Evolutionary conservation across 2,113 vertebrate genomes (phyloP), one percentile per base, ranked within the genome.

Genomic region (Chiloscyllium plagiosum): DNA sequence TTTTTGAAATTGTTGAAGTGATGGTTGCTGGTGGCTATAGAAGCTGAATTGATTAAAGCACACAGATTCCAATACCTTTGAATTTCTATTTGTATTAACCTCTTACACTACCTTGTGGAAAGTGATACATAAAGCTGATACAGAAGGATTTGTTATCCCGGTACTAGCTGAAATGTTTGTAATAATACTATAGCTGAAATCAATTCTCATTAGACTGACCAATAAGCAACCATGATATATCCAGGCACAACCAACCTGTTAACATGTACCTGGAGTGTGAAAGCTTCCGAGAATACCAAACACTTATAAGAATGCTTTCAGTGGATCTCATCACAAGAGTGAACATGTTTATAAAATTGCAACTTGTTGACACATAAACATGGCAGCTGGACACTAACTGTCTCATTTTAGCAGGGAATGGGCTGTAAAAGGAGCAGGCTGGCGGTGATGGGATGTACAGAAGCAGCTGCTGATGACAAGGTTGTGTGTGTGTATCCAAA

Each of bases 401-500:
- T 70, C 10, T 69, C 66, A 94, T 26, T 70, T 94, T 69, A 47
- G 68, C 20, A 22, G 33, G 20, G 90, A 68, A 94, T 7, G 13
- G 61, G 33, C 90, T 20, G 1, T 37, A 68, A 42, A 94, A 68
- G 29, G 37, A 50, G 29, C 10, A 42, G 93, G 7, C 56, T 65
- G 87, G 29, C 65, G 5, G 15, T 65, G 70, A 29, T 65, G 89
- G 56, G 50, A 92, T 94, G 65, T 61, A 69, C 65, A 70, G 93
- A 70, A 94, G 37, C 93, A 70, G 93, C 93, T 94, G 92, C 33
- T 69, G 92, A 94, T 69, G 92, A 94, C 92, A 94, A 65, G 6
- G 6, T 26, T 94, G 13, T 94, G 93, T 94, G 93, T 70, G 66
- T 72, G 6, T 68, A 94, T 94, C 66, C 37, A 94, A 70, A 69